Percentiles rank a stretch among this genome's conserved stretches.
These are phyloP conservation scores for Aix galericulata DNA, from an alignment of 2,113 vertebrate genomes.

Conservation along the genomic window DNA sequence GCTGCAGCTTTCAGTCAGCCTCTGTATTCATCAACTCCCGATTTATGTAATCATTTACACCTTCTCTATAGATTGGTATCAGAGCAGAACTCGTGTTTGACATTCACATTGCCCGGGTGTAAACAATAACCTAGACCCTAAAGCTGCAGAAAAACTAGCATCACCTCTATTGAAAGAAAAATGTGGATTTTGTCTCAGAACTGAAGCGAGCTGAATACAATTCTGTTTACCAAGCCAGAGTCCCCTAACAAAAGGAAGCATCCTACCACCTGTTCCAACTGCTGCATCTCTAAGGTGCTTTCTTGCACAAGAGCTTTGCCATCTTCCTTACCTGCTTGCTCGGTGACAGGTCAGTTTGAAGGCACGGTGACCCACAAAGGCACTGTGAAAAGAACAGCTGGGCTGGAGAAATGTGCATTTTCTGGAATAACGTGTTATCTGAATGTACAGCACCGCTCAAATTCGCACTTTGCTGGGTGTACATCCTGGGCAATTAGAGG, in stretches of 20 bases:
- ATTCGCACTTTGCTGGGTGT: neutral
- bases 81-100: neutral
- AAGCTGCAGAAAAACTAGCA: neutral
- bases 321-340: neutral
- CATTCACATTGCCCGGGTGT: neutral
- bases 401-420: neutral
- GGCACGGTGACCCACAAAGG: neutral
- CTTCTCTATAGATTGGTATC: neutral
- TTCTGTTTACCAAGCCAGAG: neutral
- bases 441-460: neutral
- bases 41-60: accelerated
- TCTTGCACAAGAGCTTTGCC: neutral
- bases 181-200: neutral
- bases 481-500: neutral
- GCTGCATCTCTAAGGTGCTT: neutral
- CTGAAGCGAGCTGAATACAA: neutral
- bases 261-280: neutral
- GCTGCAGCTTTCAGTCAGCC: neutral
- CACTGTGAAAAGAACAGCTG: neutral
- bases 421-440: neutral
- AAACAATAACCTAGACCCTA: neutral
- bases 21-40: neutral
- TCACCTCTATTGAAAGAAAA: neutral
- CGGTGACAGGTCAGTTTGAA: neutral
- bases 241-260: neutral